Percentiles rank a stretch among this genome's conserved stretches.
These are phyloP conservation scores for Anoplopoma fimbria DNA, from an alignment of 2,113 vertebrate species.

Conservation along the genomic window DNA sequence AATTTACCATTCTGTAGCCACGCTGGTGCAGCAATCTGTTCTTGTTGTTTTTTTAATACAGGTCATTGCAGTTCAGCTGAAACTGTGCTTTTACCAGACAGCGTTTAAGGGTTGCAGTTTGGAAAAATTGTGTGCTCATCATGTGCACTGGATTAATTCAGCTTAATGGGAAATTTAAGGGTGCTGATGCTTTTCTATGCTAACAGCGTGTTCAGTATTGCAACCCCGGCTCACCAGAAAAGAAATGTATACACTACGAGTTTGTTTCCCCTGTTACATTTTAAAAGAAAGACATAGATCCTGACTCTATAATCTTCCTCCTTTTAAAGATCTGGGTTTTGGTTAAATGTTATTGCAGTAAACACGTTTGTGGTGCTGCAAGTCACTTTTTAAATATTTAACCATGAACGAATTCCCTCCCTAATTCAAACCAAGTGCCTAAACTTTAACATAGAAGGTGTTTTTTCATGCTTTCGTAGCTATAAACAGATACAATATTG, in stretches of 20 bases:
- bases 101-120: conserved; percentile 22
- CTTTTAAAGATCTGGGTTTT: background rate
- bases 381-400: background rate
- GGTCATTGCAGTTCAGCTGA: conserved; percentile 31
- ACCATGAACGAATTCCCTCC: background rate
- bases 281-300: background rate
- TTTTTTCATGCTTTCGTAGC: background rate
- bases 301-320: background rate
- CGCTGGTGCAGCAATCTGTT: background rate
- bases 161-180: conserved; percentile 36
- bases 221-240: background rate
- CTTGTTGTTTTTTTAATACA: conserved; percentile 20
- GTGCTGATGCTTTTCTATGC: conserved; percentile 7
- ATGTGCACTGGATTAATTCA: conserved; percentile 21
- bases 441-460: background rate
- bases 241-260: background rate
- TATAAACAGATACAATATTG: background rate
- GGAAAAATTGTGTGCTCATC: conserved; percentile 25
- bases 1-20: conserved; percentile 39
- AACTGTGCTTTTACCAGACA: conserved; percentile 31
- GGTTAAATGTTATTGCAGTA: background rate
- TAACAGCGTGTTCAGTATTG: background rate
- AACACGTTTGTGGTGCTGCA: background rate
- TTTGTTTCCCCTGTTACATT: background rate
- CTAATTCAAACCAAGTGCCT: background rate